Base-by-base conservation (phyloP, 2,797 vertebrate species). In the Microctenopoma steveboyesi region DNA sequence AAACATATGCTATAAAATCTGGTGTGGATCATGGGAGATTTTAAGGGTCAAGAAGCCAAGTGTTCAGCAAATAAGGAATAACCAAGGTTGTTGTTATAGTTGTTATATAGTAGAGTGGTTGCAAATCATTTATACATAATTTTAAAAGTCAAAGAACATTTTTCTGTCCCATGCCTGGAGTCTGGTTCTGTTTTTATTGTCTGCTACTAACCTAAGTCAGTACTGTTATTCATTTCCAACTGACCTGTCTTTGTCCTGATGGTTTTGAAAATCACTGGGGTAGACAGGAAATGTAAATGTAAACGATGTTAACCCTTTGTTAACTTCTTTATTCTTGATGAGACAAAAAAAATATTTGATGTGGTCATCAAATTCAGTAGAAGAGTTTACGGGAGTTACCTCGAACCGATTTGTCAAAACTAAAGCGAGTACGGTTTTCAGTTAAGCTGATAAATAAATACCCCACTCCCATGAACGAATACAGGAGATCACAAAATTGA, bases 401-500 rank as follows among this genome's bases (percentile, higher is more conserved):
- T 33, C 4, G 7, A 27, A 4, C 11, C 1, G 14, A 50, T 27
- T 28, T 46, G 18, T 47, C 16, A 55, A 30, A 54, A 48, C 74
- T 53, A 71, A 79, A 74, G 46, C 28, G 22, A 73, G 50, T 27
- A 13, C 11, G 46, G 40, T 25, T 45, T 64, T 68, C 72, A 47
- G 72, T 72, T 50, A 18, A 55, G 47, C 48, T 64, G 72, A 80
- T 59, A 65, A 72, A 74, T 27, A 62, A 67, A 58, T 2, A 9
- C 47, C 2, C 49, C 2, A 50, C 58, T 70, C 64, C 74, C 66
- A 67, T 76, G 16, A 78, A 79, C 4, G 14, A 62, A 16, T 14
- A 35, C 4, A 65, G 43, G 7, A 74, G 79, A 87, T 81, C 69
- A 70, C 22, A 45, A 63, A n/a, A 11, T 5, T 51, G 22, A 51